Evolutionary conservation across 2,888 invertebrate species (phyloP).

Genomic region (Callyntrura sp.): DNA sequence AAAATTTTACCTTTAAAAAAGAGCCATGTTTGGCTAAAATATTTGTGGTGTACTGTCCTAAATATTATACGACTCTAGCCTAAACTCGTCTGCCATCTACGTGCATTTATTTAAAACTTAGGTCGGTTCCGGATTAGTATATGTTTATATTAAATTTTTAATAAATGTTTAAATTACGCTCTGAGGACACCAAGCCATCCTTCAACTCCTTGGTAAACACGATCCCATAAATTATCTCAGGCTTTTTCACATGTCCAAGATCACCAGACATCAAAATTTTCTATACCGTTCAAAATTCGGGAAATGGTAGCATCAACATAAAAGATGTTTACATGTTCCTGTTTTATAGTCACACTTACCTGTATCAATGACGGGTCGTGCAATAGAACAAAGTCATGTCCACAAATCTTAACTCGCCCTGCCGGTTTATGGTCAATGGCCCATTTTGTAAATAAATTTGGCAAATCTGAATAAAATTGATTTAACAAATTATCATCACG

Average conservation of each 20-base stretch:
- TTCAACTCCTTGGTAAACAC: background rate
- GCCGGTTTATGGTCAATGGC: background rate
- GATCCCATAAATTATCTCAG: background rate
- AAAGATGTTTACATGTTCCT: background rate
- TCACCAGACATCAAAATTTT: background rate
- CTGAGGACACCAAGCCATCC: slow-evolving; percentile 12
- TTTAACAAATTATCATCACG: too few species aligned
- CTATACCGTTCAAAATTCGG: background rate
- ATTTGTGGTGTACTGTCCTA: background rate
- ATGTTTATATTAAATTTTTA: too few species aligned
- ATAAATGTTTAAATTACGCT: slow-evolving; percentile 16
- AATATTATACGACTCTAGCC: too few species aligned
- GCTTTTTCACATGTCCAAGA: slow-evolving; percentile 4
- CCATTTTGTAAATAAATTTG: background rate
- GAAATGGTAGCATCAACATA: background rate
- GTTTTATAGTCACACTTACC: too few species aligned
- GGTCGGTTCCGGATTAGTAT: too few species aligned
- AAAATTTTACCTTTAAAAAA: too few species aligned
- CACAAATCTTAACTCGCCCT: background rate
- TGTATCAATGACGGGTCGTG: background rate
- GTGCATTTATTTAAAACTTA: too few species aligned
- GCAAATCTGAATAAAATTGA: background rate
- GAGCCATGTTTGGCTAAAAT: too few species aligned
- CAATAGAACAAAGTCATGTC: background rate
- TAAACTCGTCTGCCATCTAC: too few species aligned